Percentiles rank a stretch among this genome's conserved stretches.
Evolutionary conservation across 2,797 vertebrate genomes (phyloP).

Genomic region (Tolypeutes matacus): DNA sequence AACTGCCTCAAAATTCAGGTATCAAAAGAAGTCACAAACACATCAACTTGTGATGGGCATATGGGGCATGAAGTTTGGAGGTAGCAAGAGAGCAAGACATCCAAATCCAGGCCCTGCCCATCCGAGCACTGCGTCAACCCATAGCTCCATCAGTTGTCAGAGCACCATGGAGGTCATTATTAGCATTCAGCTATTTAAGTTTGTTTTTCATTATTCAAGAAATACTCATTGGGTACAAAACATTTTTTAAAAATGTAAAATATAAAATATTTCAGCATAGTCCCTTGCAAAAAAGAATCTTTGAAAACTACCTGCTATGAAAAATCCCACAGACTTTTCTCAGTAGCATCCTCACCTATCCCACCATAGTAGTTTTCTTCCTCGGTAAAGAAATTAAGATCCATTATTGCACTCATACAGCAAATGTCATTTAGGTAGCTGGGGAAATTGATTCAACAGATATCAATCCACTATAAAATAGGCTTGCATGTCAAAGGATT

Average conservation of each 20-base stretch:
- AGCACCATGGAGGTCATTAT: neutral
- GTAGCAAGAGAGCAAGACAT: neutral
- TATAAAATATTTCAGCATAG: neutral
- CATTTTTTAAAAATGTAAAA: neutral
- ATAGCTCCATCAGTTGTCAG: neutral
- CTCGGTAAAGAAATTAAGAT: conserved; percentile 34
- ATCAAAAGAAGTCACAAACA: neutral
- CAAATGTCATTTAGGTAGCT: conserved; percentile 68
- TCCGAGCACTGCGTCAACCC: no score
- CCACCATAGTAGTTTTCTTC: neutral
- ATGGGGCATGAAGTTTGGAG: neutral
- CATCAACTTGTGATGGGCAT: neutral
- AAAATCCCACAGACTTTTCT: neutral
- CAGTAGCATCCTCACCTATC: neutral
- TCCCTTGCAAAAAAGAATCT: neutral
- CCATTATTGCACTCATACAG: conserved; percentile 53
- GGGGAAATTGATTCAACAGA: conserved; percentile 65
- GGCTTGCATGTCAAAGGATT: conserved; percentile 62
- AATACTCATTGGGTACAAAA: neutral
- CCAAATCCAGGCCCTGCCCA: neutral
- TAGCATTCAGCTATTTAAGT: neutral
- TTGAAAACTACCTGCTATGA: neutral
- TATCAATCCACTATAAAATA: conserved; percentile 75
- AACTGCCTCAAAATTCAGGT: neutral
- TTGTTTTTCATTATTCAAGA: neutral